Evolutionary conservation across 2,888 invertebrate species (phyloP).

Genomic region (Tetragonisca angustula): DNA sequence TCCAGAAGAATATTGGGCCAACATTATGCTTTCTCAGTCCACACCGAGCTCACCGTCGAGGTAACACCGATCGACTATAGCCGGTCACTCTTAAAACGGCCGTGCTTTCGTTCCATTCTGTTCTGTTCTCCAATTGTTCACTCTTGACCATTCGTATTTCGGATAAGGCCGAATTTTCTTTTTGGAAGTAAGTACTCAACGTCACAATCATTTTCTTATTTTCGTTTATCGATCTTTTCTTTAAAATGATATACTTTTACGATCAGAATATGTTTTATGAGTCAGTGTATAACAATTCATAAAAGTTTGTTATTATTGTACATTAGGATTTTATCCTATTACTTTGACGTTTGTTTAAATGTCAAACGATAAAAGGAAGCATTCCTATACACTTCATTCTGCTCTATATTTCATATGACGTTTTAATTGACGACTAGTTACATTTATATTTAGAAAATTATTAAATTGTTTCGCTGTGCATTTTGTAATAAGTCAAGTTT

Average conservation of each 20-base stretch:
- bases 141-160: neutral
- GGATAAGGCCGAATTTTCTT: slow-evolving; percentile 20
- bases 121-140: neutral
- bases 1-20: slow-evolving; percentile 67
- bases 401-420: neutral
- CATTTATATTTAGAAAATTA: neutral
- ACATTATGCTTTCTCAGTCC: slow-evolving; percentile 76
- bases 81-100: slow-evolving; percentile 23
- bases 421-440: neutral
- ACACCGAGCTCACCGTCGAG: slow-evolving; percentile 72
- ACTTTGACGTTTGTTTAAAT: neutral
- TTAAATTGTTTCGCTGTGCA: neutral
- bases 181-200: slow-evolving; percentile 20
- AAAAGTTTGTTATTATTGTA: neutral
- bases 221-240: neutral
- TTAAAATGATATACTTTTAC: neutral
- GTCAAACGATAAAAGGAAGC: neutral
- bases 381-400: neutral
- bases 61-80: slow-evolving; percentile 36
- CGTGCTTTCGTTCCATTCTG: slow-evolving; percentile 21
- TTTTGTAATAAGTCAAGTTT: neutral
- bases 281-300: neutral
- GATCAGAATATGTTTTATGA: neutral
- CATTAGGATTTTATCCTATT: neutral
- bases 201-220: neutral